Evolutionary conservation across 2,888 invertebrate species (phyloP).

Genomic region (Drosophila anceps): DNA sequence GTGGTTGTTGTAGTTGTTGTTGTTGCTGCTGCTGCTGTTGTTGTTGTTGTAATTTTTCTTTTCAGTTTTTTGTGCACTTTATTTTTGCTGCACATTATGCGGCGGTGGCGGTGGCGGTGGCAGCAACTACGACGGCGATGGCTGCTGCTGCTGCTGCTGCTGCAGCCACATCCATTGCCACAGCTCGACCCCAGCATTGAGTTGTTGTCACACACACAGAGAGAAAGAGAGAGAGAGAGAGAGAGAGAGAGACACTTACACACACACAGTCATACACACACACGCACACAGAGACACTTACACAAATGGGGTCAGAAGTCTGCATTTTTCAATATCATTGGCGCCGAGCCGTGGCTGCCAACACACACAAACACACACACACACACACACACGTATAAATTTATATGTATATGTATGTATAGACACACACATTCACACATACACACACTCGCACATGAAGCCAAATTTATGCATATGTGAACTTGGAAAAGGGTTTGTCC

Average conservation of each 20-base stretch:
- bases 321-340: slow-evolving; percentile 67
- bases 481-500: slow-evolving; percentile 40
- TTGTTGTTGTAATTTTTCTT: slow-evolving; percentile 20
- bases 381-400: slow-evolving; percentile 7
- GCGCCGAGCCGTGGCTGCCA: slow-evolving; percentile 54
- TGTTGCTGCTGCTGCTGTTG: slow-evolving; percentile 1
- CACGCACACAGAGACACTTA: slow-evolving; percentile 19
- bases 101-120: slow-evolving; percentile 20
- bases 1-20: not conserved
- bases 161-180: slow-evolving; percentile 36
- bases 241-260: slow-evolving; percentile 6
- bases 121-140: slow-evolving; percentile 24
- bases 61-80: slow-evolving; percentile 34
- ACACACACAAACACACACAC: slow-evolving; percentile 24
- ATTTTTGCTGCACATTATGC: slow-evolving; percentile 56
- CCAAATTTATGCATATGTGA: slow-evolving; percentile 45
- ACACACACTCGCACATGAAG: slow-evolving; percentile 3
- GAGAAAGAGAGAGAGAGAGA: slow-evolving; percentile 12
- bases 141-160: slow-evolving; percentile 28
- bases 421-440: slow-evolving; percentile 6
- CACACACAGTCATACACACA: slow-evolving; percentile 5
- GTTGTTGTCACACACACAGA: slow-evolving; percentile 42
- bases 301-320: slow-evolving; percentile 64
- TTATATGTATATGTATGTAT: slow-evolving; percentile 7
- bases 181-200: slow-evolving; percentile 41